Conservation (phyloP, 2,797 vertebrate species). For the Echiichthys vipera region DNA sequence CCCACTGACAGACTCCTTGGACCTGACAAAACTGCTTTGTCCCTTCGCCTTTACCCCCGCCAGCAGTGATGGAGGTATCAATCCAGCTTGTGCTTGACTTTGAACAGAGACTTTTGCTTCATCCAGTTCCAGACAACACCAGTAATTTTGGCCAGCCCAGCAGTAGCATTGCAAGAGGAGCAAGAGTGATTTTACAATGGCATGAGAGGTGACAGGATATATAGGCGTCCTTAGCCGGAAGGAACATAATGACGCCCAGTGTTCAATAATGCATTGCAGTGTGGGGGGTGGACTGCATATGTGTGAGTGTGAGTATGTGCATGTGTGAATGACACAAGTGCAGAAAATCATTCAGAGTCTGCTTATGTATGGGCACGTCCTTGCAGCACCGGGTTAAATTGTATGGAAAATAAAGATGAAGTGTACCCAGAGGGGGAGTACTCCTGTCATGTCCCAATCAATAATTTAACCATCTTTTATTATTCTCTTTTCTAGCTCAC, state of each 20-base stretch:
- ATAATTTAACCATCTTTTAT: conserved; percentile 81
- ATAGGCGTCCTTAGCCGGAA: conserved; percentile 34
- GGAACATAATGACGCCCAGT: conserved; percentile 34
- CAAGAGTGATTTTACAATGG: conserved; percentile 41
- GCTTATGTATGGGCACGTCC: conserved; percentile 67
- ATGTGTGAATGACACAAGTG: conserved; percentile 52
- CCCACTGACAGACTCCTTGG: conserved; percentile 48
- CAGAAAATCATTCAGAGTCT: conserved; percentile 63
- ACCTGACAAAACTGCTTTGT: conserved; percentile 49
- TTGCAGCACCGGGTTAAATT: conserved; percentile 77
- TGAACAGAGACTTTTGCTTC: conserved; percentile 36
- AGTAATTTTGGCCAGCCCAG: conserved; percentile 32
- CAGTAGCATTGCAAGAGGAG: conserved; percentile 12
- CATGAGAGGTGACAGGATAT: conserved; percentile 34
- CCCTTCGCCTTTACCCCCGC: conserved; percentile 25
- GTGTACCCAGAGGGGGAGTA: conserved; percentile 67
- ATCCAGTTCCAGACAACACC: conserved; percentile 39
- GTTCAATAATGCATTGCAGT: conserved; percentile 71
- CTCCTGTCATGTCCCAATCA: conserved; percentile 78
- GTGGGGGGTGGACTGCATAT: conserved; percentile 24
- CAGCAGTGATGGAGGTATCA: conserved; percentile 38
- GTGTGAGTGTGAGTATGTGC: conserved; percentile 25
- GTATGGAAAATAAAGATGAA: conserved; percentile 84
- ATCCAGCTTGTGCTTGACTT: conserved; percentile 40
- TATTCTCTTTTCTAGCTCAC: conserved; percentile 69